Evolutionary conservation across 2,888 invertebrate genomes (phyloP), one percentile per base, ranked within the genome.

Genomic region (Sesia apiformis): DNA sequence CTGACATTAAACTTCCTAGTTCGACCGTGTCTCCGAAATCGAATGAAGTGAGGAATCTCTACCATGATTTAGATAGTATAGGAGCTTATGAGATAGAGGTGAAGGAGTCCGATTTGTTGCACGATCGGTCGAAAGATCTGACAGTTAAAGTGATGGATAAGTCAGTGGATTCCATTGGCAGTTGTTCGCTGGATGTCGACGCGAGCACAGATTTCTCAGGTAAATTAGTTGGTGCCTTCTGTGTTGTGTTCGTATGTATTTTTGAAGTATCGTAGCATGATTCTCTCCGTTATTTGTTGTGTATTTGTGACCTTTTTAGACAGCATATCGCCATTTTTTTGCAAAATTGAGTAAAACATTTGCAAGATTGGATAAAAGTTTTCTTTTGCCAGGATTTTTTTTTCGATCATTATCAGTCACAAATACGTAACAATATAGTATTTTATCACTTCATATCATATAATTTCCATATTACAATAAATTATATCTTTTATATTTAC

Each of bases 121-220:
- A 82, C 58, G 74, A 72, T 46, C 68, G 76, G 55, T 63, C 72
- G 0, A 89, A 84, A 59, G 78, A 86, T 51, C 66, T 89, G 52
- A 83, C 84, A 3, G 90, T 90, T 4, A 90, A 91, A 82, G 88
- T 87, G 59, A 94, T 94, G 94, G 94, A 94, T 86, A 92, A 93
- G 66, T 94, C 94, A 39, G 92, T 94, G 84, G 96, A 96, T 82
- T 96, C 96, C 56, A 96, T 96, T 71, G 96, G 96, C 69, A 94
- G 94, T 88, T 96, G 96, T 86, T 96, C 96, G 65, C 90, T 96
- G 72, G 96, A 96, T 82, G 94, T 95, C 81, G 95, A 96, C 74
- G 94, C 93, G 56, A 92, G 93, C 72, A 93, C 93, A 58, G 93
- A 94, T 72, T 91, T 93, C 72, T 92, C 93, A 93, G 94, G 94